Percentiles rank a stretch among this genome's conserved stretches.
Conservation (phyloP, 2,113 vertebrate genomes). For the Dasypus novemcinctus region DNA sequence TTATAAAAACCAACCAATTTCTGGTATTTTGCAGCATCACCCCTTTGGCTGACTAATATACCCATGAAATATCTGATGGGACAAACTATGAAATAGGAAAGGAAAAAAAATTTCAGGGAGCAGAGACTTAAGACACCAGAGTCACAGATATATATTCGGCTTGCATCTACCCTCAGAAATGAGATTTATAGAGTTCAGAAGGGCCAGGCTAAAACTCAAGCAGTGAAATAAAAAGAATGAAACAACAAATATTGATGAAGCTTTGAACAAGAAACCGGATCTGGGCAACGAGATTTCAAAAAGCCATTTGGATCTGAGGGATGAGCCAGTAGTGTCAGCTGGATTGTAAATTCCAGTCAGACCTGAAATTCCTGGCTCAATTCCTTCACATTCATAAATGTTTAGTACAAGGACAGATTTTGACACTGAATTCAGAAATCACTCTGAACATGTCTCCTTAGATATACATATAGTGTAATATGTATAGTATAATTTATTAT, state of each 20-base stretch:
- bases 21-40: no score
- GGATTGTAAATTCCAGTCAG: background rate
- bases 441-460: background rate
- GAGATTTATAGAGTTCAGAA: background rate
- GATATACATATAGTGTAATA: background rate
- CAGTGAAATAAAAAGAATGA: background rate
- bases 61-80: background rate
- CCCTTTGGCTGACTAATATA: no score
- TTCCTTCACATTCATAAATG: background rate
- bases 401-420: background rate
- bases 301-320: background rate
- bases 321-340: background rate
- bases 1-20: no score
- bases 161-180: background rate
- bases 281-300: background rate
- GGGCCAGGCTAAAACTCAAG: background rate
- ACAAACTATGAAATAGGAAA: background rate
- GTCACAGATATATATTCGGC: background rate
- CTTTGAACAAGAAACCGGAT: background rate
- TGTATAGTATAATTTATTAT: background rate
- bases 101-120: background rate
- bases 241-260: background rate
- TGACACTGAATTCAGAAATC: background rate
- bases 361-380: background rate
- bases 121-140: background rate